These are phyloP conservation scores for Nomada lathburiana DNA, from an alignment of 2,888 invertebrate genomes.

Conservation along the genomic window DNA sequence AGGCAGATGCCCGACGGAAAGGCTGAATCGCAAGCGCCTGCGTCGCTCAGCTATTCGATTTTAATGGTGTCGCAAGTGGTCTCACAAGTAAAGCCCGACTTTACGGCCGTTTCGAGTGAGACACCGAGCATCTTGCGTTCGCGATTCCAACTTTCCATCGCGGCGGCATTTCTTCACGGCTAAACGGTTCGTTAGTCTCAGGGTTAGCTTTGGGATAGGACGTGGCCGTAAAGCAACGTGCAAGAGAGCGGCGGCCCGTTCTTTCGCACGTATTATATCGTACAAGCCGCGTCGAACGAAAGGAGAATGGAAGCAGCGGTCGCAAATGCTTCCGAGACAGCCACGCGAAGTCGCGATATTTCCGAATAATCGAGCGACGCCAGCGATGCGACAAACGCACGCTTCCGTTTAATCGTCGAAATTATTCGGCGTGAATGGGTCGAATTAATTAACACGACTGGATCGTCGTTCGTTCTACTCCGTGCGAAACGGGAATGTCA, in stretches of 20 bases:
- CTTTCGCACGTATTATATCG: background rate
- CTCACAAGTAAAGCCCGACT: slow-evolving; percentile 5
- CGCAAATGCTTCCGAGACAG: background rate
- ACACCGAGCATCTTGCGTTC: slow-evolving; percentile 11
- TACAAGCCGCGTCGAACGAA: background rate
- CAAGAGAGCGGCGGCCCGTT: background rate
- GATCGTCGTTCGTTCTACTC: background rate
- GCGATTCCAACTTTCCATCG: slow-evolving; percentile 19
- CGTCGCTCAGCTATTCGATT: slow-evolving; percentile 57
- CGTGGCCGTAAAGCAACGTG: slow-evolving; percentile 27
- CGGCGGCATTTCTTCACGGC: slow-evolving; percentile 18
- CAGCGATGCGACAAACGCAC: too few relatives aligned
- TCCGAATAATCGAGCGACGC: background rate
- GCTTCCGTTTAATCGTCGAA: background rate
- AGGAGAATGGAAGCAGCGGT: background rate
- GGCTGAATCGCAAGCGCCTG: slow-evolving; percentile 42
- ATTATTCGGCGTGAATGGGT: slow-evolving; percentile 8
- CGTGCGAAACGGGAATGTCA: slow-evolving; percentile 32
- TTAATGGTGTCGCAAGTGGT: slow-evolving; percentile 48
- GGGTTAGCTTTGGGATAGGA: slow-evolving; percentile 6
- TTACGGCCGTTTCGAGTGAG: slow-evolving; percentile 1
- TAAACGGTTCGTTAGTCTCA: slow-evolving; percentile 37
- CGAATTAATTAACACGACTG: background rate
- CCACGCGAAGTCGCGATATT: background rate
- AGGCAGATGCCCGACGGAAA: background rate